Conservation (phyloP, 2,113 vertebrate species). For the Bombycilla garrulus region DNA sequence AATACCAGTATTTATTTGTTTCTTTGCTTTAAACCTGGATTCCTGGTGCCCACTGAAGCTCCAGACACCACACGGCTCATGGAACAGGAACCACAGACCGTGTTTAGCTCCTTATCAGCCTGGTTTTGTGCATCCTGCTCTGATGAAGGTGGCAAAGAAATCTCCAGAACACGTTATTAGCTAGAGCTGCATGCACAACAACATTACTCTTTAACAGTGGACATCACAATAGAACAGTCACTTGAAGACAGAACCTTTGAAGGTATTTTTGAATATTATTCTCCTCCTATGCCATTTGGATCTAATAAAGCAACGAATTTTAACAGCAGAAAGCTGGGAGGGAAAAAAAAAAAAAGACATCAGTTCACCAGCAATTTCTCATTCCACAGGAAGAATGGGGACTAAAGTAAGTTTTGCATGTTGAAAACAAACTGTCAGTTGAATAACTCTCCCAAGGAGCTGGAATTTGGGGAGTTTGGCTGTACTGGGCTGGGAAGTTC, state of each 20-base stretch:
- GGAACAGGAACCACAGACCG: background rate
- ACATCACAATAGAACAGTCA: background rate
- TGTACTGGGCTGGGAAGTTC: background rate
- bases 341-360: rapidly evolving
- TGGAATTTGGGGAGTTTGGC: background rate
- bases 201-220: background rate
- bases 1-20: background rate
- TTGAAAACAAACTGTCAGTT: background rate
- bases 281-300: background rate
- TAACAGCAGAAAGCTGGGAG: background rate
- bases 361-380: background rate
- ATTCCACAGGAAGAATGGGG: background rate
- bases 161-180: background rate
- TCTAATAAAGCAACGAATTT: background rate
- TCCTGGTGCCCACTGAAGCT: background rate
- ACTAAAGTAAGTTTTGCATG: background rate
- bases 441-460: background rate
- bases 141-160: background rate
- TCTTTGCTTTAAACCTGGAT: background rate
- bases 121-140: background rate
- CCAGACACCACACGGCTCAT: background rate
- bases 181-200: background rate
- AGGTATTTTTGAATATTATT: background rate
- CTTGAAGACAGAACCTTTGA: background rate
- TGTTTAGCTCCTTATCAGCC: background rate